Evolutionary conservation across 2,113 vertebrate species (phyloP), one percentile per base, ranked within the genome.

Genomic region (Brienomyrus brachyistius): DNA sequence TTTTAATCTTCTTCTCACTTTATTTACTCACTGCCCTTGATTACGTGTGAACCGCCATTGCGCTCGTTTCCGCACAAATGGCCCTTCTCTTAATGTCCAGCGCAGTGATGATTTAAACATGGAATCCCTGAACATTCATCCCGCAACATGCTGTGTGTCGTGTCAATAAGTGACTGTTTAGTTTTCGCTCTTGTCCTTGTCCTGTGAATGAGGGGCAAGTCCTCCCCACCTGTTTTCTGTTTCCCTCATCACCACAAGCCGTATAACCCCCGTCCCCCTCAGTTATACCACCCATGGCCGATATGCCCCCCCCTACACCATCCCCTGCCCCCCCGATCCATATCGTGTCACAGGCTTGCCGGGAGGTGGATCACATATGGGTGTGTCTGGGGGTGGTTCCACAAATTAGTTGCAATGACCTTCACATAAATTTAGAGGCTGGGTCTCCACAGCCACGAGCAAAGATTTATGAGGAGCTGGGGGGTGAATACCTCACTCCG

Each of bases 391-490:
- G 90, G 91, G 87, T 88, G 89, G 52, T 54, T 77, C 88, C 88
- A 89, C 91, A 90, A 86, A 70, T 66, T 27, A 70, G 89, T 70
- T 40, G 88, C 91, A 88, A 59, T 86, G 83, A 86, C 45, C 45
- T 90, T 87, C 87, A 90, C 70, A 89, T 82, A 85, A 52, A 90
- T 91, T 91, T 35, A 13, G 88, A 86, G 74, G 51, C 88, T 54
- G 23, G 27, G 52, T 89, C 47, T 54, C 90, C 40, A 43, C 52
- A 87, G 89, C 88, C 52, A 2, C 8, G 85, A 40, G 88, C 77
- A 89, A 80, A 11, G 70, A 89, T 90, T 88, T 88, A 88, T 91
- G 90, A 88, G 89, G 70, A 45, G 83, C 89, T 70, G n/a, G 11
- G 19, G 45, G 83, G 17, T 19, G 43, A 90, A 10, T 74, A 23